Evolutionary conservation across 2,797 vertebrate genomes (phyloP), one percentile per base, ranked within the genome.

Genomic region (Anas flavirostris): DNA sequence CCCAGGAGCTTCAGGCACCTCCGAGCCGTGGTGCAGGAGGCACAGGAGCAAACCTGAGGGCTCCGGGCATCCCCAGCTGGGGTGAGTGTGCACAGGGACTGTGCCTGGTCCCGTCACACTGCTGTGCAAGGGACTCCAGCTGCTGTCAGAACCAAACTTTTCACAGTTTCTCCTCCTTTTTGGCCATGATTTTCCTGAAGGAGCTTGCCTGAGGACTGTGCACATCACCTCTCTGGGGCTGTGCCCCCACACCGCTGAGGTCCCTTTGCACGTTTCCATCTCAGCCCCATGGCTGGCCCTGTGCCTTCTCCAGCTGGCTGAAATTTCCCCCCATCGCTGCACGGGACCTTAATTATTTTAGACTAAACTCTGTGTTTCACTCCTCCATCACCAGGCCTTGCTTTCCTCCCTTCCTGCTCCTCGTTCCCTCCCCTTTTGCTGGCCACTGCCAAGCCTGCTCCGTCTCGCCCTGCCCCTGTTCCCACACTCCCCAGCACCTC

Each of bases 401-500:
- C 63, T 64, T 79, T 23, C 19, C 21, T 23, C 62, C 66, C 39
- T 9, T 14, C 15, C 67, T 4, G 19, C 60, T 64, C 39, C 68
- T 33, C 26, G 6, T 10, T 16, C 60, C 37, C 80, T 44, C 60
- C 60, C 55, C 62, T 37, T 33, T 11, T 28, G 37, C 59, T 21
- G 37, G 16, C 70, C 41, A 12, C 33, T 67, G n/a, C 64, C 68
- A 39, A 52, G 19, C 68, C 28, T 22, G 25, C 21, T 55, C 16
- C 16, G 8, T 48, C 28, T 64, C 26, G 18, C 26, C 21, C 18
- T 5, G 43, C 44, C 60, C 43, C 7, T 7, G 58, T 85, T 93
- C 94, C 94, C 86, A 91, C 91, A 93, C 76, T 91, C 74, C 88
- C n/a, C 83, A 26, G 60, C 91, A 84, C 93, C 93, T 84, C 62